Base-by-base conservation (phyloP, 2,113 vertebrate genomes). In the Thomomys bottae region DNA sequence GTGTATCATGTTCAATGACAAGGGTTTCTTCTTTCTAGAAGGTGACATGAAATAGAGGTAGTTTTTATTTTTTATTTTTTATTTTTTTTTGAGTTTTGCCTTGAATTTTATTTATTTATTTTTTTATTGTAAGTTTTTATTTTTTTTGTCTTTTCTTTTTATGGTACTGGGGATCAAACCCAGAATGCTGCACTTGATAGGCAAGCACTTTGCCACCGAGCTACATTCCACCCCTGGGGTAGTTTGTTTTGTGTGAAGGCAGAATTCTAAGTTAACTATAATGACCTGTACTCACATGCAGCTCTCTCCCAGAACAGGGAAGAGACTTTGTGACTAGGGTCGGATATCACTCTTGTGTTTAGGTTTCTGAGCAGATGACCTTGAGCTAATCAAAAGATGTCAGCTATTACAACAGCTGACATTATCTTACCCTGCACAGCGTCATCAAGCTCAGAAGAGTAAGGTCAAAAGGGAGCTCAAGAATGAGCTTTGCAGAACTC, bases 311-410 rank as follows among this genome's bases (percentile, higher is more conserved):
- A 84, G 82, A 34, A 17, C 67, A 20, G 61, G 68, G 17, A 12
- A 54, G 30, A 32, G 17, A 87, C 21, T 8, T 8, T 24, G 9
- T 72, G 63, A 54, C 57, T 30, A 42, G 11, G 11, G 21, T 85
- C 11, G 1, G 28, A 14, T 28, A 49, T 21, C 32, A 88, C 3
- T 14, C 23, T 84, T 81, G 61, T 82, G 71, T 68, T 38, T 66
- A n/a, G 8, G 28, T 86, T 92, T 82, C 76, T 92, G 42, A 64
- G 89, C n/a, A 73, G 12, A 64, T 72, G n/a, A 66, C 20, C 76
- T 34, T 59, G 64, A 84, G 5, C 32, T 84, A 30, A 79, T 83
- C 6, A 59, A 85, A 85, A 54, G 3, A 34, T 67, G 61, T 87
- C 24, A 32, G 32, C 54, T 93, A 38, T 77, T 32, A 54, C 1